phyloP scores from a whole-genome alignment of 1,140 invertebrate species.

The Drosophila punjabiensis region DNA sequence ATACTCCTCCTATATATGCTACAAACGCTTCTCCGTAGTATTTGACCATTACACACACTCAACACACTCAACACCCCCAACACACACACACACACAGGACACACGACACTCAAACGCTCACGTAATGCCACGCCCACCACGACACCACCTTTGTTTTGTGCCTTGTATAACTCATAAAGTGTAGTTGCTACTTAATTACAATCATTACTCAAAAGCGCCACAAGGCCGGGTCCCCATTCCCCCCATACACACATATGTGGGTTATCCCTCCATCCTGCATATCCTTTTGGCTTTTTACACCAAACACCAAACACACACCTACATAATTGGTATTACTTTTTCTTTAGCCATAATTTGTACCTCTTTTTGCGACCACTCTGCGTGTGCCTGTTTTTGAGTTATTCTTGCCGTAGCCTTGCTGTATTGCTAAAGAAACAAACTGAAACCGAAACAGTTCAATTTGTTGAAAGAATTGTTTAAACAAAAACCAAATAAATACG shows the following conservation, averaged over 20 bases:
- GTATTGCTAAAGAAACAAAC: conserved; percentile 48
- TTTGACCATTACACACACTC: conserved; percentile 47
- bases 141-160: conserved; percentile 70
- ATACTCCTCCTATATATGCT: conserved; percentile 59
- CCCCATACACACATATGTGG: conserved; percentile 24
- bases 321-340: conserved; percentile 59
- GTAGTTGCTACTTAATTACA: conserved; percentile 82
- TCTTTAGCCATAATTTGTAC: conserved; percentile 50
- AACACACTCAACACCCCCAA: conserved; percentile 6
- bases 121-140: conserved; percentile 45
- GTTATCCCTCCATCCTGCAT: conserved; percentile 33
- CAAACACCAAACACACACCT: conserved; percentile 41
- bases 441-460: conserved; percentile 36
- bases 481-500: conserved; percentile 46
- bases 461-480: conserved; percentile 30
- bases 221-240: conserved; percentile 34
- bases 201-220: conserved; percentile 78
- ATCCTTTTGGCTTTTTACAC: conserved; percentile 56
- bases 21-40: conserved; percentile 68
- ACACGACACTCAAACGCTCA: conserved; percentile 27
- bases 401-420: conserved; percentile 56
- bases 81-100: conserved; percentile 7
- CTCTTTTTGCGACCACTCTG: conserved; percentile 57
- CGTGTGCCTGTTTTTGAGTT: conserved; percentile 64
- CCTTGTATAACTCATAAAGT: conserved; percentile 77